Conservation (phyloP, 2,888 invertebrate genomes). For the Platerodrilus igneus region DNA sequence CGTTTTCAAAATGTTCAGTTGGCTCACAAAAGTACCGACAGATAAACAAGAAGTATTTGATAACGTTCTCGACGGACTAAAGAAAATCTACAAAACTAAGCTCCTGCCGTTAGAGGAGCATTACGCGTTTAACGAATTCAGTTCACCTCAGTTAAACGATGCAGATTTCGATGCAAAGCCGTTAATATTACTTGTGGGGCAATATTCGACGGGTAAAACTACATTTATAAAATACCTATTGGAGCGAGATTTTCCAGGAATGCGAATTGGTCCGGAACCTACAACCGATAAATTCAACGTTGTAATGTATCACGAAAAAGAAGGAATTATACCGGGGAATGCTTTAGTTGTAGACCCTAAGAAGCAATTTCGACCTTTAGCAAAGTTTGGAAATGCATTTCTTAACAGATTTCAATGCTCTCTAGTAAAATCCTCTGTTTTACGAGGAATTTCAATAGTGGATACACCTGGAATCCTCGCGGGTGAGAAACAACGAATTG, state of each 20-base stretch:
- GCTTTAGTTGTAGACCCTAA: conserved; percentile 97
- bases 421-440: conserved; percentile 79
- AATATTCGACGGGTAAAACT: conserved; percentile 97
- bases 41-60: conserved; percentile 66
- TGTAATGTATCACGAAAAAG: conserved; percentile 91
- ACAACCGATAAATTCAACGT: conserved; percentile 98
- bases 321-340: conserved; percentile 95
- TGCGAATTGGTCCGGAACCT: conserved; percentile 98
- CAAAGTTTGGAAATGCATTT: conserved; percentile 97
- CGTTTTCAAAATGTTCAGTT: conserved; percentile 80
- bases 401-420: conserved; percentile 97
- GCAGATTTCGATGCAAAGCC: conserved; percentile 98
- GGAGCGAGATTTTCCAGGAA: conserved; percentile 93
- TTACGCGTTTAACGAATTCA: conserved; percentile 92
- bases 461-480: conserved; percentile 89
- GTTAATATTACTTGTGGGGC: conserved; percentile 94
- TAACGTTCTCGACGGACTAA: conserved; percentile 90
- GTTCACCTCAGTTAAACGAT: conserved; percentile 90
- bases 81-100: conserved; percentile 87
- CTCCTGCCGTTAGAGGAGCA: conserved; percentile 83
- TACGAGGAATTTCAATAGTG: conserved; percentile 92
- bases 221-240: conserved; percentile 91
- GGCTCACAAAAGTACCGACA: conserved; percentile 68
- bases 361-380: conserved; percentile 90
- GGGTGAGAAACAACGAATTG: conserved; percentile 90